Percentiles rank a stretch among this genome's conserved stretches.
These are phyloP conservation scores for Bombus polaris DNA, from an alignment of 1,140 invertebrate genomes.

Conservation along the genomic window DNA sequence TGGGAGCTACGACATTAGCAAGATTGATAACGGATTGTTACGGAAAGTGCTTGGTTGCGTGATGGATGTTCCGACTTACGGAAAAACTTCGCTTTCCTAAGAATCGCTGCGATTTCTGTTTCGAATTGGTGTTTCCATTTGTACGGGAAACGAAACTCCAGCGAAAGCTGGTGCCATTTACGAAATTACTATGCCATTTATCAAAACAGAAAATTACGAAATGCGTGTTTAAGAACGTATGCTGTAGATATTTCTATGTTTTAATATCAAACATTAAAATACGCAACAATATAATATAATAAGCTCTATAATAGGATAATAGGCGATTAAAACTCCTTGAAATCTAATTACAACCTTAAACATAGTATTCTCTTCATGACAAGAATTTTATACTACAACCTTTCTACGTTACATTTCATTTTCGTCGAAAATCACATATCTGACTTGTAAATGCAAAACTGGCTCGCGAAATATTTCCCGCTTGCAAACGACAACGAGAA, in stretches of 20 bases:
- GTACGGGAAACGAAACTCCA: neutral
- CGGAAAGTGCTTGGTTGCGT: constrained; percentile 46
- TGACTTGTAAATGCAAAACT: no score
- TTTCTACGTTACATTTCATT: no score
- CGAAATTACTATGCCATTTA: neutral
- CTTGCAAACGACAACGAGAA: neutral
- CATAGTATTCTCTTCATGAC: neutral
- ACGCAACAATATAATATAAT: neutral
- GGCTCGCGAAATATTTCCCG: neutral
- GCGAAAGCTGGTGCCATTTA: neutral
- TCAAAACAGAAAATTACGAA: neutral
- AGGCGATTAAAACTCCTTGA: neutral
- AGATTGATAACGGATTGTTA: constrained; percentile 73
- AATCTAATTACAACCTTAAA: neutral
- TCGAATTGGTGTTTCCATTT: constrained; percentile 20
- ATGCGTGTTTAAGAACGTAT: neutral
- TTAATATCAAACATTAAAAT: neutral
- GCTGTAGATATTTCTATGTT: no score
- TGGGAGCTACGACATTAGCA: constrained; percentile 62
- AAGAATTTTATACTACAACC: neutral
- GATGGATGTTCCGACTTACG: constrained; percentile 59
- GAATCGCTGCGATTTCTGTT: constrained; percentile 31
- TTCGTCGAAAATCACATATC: no score
- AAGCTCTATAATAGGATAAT: neutral
- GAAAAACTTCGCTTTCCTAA: constrained; percentile 31